Base-by-base conservation (phyloP, 64 coral and sea anemone genomes). In the Platygyra sinensis region DNA sequence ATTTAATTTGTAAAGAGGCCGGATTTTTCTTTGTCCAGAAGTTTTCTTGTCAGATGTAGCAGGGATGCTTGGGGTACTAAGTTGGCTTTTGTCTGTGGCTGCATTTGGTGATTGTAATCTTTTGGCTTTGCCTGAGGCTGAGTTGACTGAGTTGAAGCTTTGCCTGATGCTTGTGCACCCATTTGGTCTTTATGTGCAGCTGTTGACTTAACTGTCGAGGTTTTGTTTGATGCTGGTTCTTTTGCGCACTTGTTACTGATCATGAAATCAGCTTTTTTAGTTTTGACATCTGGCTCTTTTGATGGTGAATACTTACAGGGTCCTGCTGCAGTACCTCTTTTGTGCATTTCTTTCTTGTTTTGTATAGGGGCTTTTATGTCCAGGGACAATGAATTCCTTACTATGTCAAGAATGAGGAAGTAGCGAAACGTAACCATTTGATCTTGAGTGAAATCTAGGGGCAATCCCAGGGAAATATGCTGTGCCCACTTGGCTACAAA, bases 401-500 rank as follows among this genome's bases (percentile, higher is more conserved):
- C 74, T 22, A 78, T 80, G 15, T 87, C 83, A n/a, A 92, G 76
- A 64, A 92, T 86, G 29, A 87, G 72, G 18, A 61, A 87, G 50
- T 92, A 92, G 2, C 83, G 24, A 30, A 92, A 92, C 24, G 8
- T 50, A 33, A 87, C 62, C 25, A 92, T 87, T 36, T 92, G 29
- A 63, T 49, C 82, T 29, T 86, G 75, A 46, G 82, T 86, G 32
- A 92, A 92, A 52, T 92, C 90, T 36, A 92, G 36, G 64, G 90
- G 90, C 55, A 87, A 54, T 65, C 90, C 90, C 28, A 87, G 15
- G 49, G 90, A 83, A 65, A 92, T 61, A 31, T 87, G 90, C 76
- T 92, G 49, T 77, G 82, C 90, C 90, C 82, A 79, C 59, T 92
- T 92, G 52, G 90, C 90, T 19, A 92, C 90, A 87, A 92, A 92